Conservation (phyloP, 2,113 vertebrate genomes). For the Hylia prasina region DNA sequence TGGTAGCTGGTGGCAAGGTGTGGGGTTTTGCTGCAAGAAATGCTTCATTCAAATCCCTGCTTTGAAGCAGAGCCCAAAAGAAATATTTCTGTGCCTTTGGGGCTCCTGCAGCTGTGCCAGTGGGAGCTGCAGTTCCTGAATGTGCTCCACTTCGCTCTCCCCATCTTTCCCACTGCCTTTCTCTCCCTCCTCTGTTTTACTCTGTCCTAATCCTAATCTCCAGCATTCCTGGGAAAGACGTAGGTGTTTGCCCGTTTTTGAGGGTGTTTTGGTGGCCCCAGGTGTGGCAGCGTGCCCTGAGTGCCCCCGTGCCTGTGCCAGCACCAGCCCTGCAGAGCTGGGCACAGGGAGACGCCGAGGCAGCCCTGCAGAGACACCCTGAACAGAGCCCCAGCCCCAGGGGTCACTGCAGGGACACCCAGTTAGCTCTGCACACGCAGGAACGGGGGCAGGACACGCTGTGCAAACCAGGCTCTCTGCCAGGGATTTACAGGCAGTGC, state of each 20-base stretch:
- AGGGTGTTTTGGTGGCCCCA: neutral
- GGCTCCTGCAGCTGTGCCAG: neutral
- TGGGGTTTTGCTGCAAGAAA: neutral
- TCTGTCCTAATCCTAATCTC: neutral
- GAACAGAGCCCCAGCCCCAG: neutral
- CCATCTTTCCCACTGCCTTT: neutral
- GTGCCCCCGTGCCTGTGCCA: neutral
- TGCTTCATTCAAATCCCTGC: neutral
- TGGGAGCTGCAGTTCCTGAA: neutral
- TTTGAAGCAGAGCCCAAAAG: neutral
- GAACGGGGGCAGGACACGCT: neutral
- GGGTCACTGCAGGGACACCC: neutral
- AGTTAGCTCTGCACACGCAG: neutral
- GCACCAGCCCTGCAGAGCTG: neutral
- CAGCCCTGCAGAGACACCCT: neutral
- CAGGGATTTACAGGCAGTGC: neutral
- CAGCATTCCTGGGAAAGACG: neutral
- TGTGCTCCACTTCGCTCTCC: neutral
- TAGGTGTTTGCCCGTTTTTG: neutral
- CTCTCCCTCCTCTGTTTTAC: neutral
- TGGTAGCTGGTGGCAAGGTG: neutral
- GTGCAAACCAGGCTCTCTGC: neutral
- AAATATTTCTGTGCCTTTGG: neutral
- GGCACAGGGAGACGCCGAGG: neutral
- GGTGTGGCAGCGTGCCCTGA: accelerated